A percentile compares a stretch with the other conserved stretches of the same genome.
Evolutionary conservation across 2,888 invertebrate genomes (phyloP).

Genomic region (Drosophila tanythrix): DNA sequence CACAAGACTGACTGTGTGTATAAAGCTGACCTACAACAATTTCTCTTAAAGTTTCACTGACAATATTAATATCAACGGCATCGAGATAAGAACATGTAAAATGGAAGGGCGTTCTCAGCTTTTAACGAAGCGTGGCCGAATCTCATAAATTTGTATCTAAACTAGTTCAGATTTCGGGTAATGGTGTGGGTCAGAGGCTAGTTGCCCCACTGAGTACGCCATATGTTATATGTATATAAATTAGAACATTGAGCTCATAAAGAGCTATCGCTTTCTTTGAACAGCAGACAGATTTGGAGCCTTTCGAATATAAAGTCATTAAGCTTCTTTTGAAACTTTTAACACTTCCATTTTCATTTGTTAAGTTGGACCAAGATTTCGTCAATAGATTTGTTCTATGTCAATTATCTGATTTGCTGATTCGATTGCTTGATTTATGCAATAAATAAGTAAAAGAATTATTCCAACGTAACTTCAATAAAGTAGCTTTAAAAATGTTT

Average conservation of each 20-base stretch:
- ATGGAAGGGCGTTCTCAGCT: background rate
- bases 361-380: background rate
- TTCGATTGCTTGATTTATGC: background rate
- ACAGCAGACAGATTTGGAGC: background rate
- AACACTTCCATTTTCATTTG: background rate
- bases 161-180: background rate
- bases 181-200: background rate
- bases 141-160: background rate
- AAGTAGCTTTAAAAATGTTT: no score
- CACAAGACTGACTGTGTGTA: conserved; percentile 3
- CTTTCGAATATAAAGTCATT: background rate
- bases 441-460: background rate
- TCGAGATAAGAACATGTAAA: conserved; percentile 20
- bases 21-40: conserved; percentile 19
- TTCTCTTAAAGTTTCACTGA: background rate
- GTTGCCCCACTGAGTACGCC: background rate
- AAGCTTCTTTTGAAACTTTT: background rate
- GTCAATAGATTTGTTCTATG: background rate
- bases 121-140: background rate
- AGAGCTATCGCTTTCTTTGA: background rate
- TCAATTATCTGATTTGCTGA: background rate
- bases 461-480: background rate
- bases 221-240: background rate
- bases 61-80: conserved; percentile 3
- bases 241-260: background rate